Conservation (phyloP, 2,888 invertebrate genomes). For the Pterostichus niger region DNA sequence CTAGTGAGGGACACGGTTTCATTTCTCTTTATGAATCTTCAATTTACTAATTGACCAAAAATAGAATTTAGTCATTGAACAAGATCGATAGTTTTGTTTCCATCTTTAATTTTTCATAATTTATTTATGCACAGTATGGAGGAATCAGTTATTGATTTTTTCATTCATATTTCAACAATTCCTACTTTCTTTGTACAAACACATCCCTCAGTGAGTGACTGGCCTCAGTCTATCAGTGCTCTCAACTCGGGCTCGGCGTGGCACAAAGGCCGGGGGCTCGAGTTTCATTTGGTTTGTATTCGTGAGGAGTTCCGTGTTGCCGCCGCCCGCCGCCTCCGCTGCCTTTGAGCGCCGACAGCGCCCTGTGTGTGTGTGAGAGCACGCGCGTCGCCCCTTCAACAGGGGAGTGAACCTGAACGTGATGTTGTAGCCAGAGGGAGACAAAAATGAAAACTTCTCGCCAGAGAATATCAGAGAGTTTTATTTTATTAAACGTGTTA, state of each 20-base stretch:
- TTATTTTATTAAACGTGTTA: not conserved
- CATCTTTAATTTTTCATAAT: no score
- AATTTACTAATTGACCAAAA: no score
- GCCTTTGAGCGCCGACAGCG: slow-evolving; percentile 48
- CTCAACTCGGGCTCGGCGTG: not conserved
- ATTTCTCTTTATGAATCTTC: no score
- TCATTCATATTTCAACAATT: no score
- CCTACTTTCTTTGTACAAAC: no score
- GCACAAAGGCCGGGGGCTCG: slow-evolving; percentile 31
- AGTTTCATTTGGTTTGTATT: slow-evolving; percentile 53
- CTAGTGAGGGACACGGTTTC: no score
- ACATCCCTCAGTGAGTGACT: no score
- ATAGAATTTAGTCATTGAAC: no score
- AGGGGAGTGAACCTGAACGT: slow-evolving; percentile 12
- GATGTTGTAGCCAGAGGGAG: slow-evolving; percentile 9
- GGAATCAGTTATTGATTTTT: no score
- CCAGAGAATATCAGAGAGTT: not conserved
- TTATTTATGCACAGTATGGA: no score
- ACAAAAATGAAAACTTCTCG: not conserved
- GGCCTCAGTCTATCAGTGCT: no score
- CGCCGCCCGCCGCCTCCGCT: not conserved
- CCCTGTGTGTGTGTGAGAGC: slow-evolving; percentile 20
- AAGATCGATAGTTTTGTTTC: no score
- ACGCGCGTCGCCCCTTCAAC: slow-evolving; percentile 32
- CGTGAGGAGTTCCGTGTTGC: slow-evolving; percentile 56